These are phyloP conservation scores for Oryctes rhinoceros DNA, from an alignment of 1,140 invertebrate species.

Conservation along the genomic window DNA sequence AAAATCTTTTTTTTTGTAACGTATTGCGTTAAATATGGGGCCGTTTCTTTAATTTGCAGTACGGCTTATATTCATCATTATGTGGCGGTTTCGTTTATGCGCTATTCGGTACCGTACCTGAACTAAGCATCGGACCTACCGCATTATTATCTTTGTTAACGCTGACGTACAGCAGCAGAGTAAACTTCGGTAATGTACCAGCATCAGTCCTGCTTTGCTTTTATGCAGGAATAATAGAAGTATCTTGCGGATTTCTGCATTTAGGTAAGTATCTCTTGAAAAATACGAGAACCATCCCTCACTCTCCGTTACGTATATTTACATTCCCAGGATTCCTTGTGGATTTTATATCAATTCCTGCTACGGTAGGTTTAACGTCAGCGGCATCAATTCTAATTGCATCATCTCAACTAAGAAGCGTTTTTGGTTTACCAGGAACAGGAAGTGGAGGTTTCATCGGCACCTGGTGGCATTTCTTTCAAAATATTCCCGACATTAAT, in stretches of 20 bases:
- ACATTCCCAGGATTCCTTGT: slow-evolving; percentile 78
- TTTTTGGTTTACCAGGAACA: slow-evolving; percentile 73
- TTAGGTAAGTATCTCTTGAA: slow-evolving; percentile 63
- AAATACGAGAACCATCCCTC: neutral
- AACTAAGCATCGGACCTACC: slow-evolving; percentile 85
- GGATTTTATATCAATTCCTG: slow-evolving; percentile 85
- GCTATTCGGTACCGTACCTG: slow-evolving; percentile 82
- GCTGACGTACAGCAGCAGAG: slow-evolving; percentile 69
- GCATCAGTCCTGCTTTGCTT: slow-evolving; percentile 80
- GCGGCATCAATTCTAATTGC: slow-evolving; percentile 87
- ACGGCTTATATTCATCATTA: slow-evolving; percentile 87
- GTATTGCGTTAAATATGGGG: neutral
- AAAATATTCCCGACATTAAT: slow-evolving; percentile 65
- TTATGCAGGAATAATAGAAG: slow-evolving; percentile 72
- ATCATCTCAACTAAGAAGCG: slow-evolving; percentile 79
- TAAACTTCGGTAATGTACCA: slow-evolving; percentile 62
- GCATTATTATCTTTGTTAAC: slow-evolving; percentile 79
- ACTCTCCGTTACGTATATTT: neutral
- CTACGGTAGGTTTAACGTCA: slow-evolving; percentile 87
- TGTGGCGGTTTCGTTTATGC: slow-evolving; percentile 84
- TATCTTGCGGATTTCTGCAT: slow-evolving; percentile 75
- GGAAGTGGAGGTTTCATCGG: slow-evolving; percentile 69
- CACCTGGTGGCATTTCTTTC: slow-evolving; percentile 66
- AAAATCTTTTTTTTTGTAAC: neutral
- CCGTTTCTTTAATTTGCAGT: slow-evolving; percentile 65